Evolutionary conservation across 2,888 invertebrate species (phyloP).

Genomic region (Uropetala carovei): DNA sequence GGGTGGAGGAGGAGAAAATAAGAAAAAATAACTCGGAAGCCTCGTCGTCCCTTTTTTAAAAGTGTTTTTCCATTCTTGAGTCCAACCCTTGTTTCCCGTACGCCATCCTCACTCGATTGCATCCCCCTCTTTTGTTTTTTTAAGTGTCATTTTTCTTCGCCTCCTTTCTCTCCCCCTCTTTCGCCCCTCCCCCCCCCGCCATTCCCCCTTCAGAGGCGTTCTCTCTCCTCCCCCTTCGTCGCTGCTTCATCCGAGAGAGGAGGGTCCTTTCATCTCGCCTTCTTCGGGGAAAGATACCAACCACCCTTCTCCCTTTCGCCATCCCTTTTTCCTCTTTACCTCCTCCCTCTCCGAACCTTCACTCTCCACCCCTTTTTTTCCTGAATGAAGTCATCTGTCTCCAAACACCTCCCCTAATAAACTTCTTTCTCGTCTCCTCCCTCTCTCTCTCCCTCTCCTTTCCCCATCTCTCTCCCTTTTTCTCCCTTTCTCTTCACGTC

Average conservation of each 20-base stretch:
- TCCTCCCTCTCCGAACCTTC: background rate
- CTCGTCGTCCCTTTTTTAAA: constrained; percentile 5
- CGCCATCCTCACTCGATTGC: constrained; percentile 37
- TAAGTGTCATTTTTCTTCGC: constrained; percentile 58
- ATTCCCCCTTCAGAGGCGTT: background rate
- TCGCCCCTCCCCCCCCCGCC: too few species aligned
- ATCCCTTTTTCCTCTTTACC: background rate
- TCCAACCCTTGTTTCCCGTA: constrained; percentile 44
- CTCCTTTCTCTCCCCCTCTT: constrained; percentile 1
- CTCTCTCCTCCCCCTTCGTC: background rate
- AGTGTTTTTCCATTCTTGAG: constrained; percentile 31
- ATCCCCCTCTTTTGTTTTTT: constrained; percentile 51
- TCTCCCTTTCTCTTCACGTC: background rate
- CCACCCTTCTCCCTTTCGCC: background rate
- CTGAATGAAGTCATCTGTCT: constrained; percentile 54
- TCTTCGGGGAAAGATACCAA: background rate
- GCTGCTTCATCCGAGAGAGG: constrained; percentile 17
- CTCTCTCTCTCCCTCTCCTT: background rate
- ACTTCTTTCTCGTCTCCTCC: background rate
- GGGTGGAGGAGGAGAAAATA: background rate
- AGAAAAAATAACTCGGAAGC: constrained; percentile 23
- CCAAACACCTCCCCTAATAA: constrained; percentile 29
- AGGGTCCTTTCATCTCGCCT: constrained; percentile 39
- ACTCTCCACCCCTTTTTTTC: background rate
- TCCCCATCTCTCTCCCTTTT: background rate